phyloP scores from a whole-genome alignment of 2,888 invertebrate species.

The Caenorhabditis uteleia region DNA sequence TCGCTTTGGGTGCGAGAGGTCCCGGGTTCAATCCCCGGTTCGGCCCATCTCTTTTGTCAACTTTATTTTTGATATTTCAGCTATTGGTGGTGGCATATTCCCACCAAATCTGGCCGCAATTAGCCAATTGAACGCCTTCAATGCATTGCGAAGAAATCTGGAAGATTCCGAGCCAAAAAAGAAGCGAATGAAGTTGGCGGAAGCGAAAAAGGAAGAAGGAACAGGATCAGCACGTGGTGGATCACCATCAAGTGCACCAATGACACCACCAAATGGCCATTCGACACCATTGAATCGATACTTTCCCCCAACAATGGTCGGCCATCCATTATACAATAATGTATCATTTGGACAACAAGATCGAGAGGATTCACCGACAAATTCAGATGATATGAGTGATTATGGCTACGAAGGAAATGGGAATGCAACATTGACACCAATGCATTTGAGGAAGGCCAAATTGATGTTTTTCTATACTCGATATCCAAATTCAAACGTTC shows the following conservation, averaged over 20 bases:
- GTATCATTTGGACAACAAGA: conserved; percentile 39
- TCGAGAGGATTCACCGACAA: conserved; percentile 56
- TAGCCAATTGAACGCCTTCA: conserved; percentile 39
- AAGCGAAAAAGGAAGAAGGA: conserved; percentile 28
- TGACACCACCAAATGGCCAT: conserved; percentile 24
- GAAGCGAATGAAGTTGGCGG: conserved; percentile 35
- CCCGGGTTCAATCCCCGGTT: conserved; percentile 66
- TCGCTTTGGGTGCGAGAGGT: conserved; percentile 70
- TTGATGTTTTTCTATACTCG: conserved; percentile 99
- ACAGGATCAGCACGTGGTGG: conserved; percentile 35
- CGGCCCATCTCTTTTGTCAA: conserved; percentile 12
- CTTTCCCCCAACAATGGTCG: conserved; percentile 65
- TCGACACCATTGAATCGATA: conserved; percentile 17
- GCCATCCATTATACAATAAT: conserved; percentile 59
- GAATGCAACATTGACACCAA: conserved; percentile 85
- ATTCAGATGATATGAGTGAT: conserved; percentile 60
- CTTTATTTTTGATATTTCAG: neutral
- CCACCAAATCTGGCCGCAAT: conserved; percentile 48
- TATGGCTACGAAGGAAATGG: conserved; percentile 47
- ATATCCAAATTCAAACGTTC: conserved; percentile 96
- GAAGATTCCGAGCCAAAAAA: conserved; percentile 32
- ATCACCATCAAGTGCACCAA: conserved; percentile 40
- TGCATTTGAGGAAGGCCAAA: conserved; percentile 99
- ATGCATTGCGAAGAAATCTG: conserved; percentile 27
- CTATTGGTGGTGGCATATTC: conserved; percentile 44